These are phyloP conservation scores for Alcis repandata DNA, from an alignment of 2,888 invertebrate species.

Conservation along the genomic window DNA sequence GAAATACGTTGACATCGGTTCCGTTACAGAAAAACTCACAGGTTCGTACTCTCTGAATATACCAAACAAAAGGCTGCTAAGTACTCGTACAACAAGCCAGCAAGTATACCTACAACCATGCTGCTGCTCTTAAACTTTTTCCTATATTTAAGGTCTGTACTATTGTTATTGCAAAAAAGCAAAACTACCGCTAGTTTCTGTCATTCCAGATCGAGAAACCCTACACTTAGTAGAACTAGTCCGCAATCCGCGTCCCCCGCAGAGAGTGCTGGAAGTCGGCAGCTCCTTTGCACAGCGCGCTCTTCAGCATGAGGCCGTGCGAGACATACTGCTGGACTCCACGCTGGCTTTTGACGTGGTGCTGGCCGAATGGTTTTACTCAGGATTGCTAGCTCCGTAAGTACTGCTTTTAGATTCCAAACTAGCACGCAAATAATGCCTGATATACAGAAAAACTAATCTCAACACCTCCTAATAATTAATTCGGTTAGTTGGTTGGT, in stretches of 20 bases:
- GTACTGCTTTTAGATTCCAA: conserved; percentile 39
- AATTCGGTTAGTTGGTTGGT: too few species aligned
- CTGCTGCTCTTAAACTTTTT: not conserved
- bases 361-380: conserved; percentile 67
- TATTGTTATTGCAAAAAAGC: not conserved
- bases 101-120: not conserved
- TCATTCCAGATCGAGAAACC: conserved; percentile 37
- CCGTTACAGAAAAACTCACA: conserved; percentile 34
- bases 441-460: not conserved
- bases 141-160: not conserved
- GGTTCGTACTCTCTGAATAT: conserved; percentile 6
- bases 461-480: not conserved
- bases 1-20: conserved; percentile 56
- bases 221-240: conserved; percentile 45
- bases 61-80: too few species aligned
- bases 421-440: not conserved
- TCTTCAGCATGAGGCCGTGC: conserved; percentile 58
- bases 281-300: conserved; percentile 50
- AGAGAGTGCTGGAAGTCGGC: conserved; percentile 53
- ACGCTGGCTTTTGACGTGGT: conserved; percentile 58
- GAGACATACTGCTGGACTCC: conserved; percentile 55
- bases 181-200: not conserved
- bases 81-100: not conserved
- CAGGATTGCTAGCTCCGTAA: conserved; percentile 68
- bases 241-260: conserved; percentile 48